Evolutionary conservation across 2,888 invertebrate genomes (phyloP).

Genomic region (Synergus umbraculus): DNA sequence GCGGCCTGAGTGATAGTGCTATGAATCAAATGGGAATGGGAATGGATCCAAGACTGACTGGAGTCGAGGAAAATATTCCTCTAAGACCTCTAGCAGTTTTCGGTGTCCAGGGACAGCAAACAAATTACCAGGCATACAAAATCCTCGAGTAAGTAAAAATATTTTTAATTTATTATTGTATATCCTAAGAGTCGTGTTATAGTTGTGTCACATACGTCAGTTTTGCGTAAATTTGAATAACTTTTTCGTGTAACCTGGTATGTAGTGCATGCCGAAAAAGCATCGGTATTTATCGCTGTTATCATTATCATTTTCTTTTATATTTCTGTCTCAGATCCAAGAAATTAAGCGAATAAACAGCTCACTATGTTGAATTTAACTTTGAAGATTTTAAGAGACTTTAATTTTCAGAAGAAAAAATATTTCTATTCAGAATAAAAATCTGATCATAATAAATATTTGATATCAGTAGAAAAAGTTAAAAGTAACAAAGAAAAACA

Average conservation of each 20-base stretch:
- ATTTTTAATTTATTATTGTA: not conserved
- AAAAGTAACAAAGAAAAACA: not conserved
- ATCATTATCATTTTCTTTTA: slow-evolving; percentile 37
- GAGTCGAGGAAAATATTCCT: slow-evolving; percentile 87
- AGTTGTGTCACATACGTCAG: slow-evolving; percentile 50
- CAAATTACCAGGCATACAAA: slow-evolving; percentile 81
- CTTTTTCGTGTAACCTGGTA: slow-evolving; percentile 54
- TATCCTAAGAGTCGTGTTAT: slow-evolving; percentile 53
- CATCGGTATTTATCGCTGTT: slow-evolving; percentile 45
- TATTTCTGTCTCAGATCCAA: slow-evolving; percentile 10
- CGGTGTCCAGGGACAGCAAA: slow-evolving; percentile 68
- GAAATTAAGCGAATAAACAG: slow-evolving; percentile 6
- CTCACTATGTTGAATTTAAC: not conserved
- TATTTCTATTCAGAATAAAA: not conserved
- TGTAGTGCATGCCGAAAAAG: slow-evolving; percentile 62
- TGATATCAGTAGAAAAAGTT: not conserved
- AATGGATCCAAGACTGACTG: slow-evolving; percentile 67
- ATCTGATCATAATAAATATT: not conserved
- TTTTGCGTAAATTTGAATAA: slow-evolving; percentile 44
- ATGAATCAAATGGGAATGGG: slow-evolving; percentile 72
- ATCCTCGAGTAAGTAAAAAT: slow-evolving; percentile 84
- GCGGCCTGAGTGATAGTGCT: slow-evolving; percentile 72
- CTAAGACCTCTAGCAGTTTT: slow-evolving; percentile 85
- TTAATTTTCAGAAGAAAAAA: not conserved
- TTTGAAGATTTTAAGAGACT: not conserved